These are phyloP conservation scores for Euglossa dilemma DNA, from an alignment of 1,140 invertebrate species.

Conservation along the genomic window DNA sequence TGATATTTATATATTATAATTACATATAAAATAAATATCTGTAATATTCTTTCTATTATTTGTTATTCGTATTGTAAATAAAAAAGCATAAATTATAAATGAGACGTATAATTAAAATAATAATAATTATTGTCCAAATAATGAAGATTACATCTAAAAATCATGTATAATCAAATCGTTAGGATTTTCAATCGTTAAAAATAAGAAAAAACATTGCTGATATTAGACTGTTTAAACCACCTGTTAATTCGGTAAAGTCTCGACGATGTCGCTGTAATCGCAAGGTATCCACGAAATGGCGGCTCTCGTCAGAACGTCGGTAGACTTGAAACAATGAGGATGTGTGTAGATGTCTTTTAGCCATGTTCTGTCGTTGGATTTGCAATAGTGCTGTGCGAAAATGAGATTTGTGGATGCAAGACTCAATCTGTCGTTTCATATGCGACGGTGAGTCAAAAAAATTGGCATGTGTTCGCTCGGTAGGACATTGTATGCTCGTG, in stretches of 20 bases:
- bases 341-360: constrained; percentile 57
- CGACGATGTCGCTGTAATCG: constrained; percentile 1
- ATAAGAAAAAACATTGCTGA: not conserved
- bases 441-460: constrained; percentile 37
- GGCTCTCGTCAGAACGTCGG: constrained; percentile 55
- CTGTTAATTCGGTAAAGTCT: not conserved
- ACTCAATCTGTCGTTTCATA: constrained; percentile 33
- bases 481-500: constrained; percentile 58
- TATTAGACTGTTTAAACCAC: constrained; percentile 9
- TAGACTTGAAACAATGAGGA: constrained; percentile 68
- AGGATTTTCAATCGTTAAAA: not conserved
- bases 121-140: not conserved
- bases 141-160: not conserved
- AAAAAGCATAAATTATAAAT: not conserved
- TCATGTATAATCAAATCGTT: not conserved
- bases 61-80: not conserved
- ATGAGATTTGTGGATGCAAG: constrained; percentile 47
- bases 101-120: not conserved
- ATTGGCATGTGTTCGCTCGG: constrained; percentile 61
- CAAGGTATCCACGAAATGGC: constrained; percentile 43
- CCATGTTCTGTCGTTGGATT: constrained; percentile 48
- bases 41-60: not conserved
- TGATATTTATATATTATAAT: not conserved
- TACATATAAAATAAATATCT: not conserved
- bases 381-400: constrained; percentile 50